Percentiles rank a stretch among this genome's conserved stretches.
These are phyloP conservation scores for Hypomecis punctinalis DNA, from an alignment of 2,888 invertebrate species.

Conservation along the genomic window DNA sequence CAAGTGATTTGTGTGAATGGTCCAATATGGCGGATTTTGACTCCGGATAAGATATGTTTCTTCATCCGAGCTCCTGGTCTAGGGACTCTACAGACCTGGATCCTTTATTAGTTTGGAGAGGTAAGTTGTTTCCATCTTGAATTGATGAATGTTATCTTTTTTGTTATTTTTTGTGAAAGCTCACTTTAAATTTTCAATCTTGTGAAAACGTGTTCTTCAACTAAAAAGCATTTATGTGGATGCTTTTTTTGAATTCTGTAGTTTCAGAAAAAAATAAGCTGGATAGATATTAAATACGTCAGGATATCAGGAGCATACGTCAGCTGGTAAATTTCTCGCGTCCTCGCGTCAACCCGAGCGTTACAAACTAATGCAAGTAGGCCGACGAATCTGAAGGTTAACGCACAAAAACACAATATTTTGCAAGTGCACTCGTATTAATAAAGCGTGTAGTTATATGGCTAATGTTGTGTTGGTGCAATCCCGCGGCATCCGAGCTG, in stretches of 20 bases:
- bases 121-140: conserved; percentile 60
- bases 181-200: no score
- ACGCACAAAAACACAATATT: conserved; percentile 77
- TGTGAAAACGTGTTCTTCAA: no score
- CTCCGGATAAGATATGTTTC: conserved; percentile 82
- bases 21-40: conserved; percentile 77
- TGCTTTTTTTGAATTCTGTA: background rate
- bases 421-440: conserved; percentile 81
- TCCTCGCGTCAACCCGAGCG: conserved; percentile 79
- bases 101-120: conserved; percentile 77
- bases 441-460: conserved; percentile 71
- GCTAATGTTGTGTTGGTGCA: conserved; percentile 72
- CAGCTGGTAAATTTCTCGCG: conserved; percentile 61
- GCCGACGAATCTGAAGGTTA: conserved; percentile 78
- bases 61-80: conserved; percentile 78
- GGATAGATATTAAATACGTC: background rate
- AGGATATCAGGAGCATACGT: conserved; percentile 25
- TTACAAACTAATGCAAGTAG: conserved; percentile 78
- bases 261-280: background rate
- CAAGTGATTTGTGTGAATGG: conserved; percentile 61
- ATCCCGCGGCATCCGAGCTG: conserved; percentile 80
- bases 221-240: background rate
- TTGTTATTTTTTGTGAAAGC: background rate
- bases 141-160: background rate
- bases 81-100: conserved; percentile 78